Conservation (phyloP, 2,113 vertebrate genomes). For the human region DNA sequence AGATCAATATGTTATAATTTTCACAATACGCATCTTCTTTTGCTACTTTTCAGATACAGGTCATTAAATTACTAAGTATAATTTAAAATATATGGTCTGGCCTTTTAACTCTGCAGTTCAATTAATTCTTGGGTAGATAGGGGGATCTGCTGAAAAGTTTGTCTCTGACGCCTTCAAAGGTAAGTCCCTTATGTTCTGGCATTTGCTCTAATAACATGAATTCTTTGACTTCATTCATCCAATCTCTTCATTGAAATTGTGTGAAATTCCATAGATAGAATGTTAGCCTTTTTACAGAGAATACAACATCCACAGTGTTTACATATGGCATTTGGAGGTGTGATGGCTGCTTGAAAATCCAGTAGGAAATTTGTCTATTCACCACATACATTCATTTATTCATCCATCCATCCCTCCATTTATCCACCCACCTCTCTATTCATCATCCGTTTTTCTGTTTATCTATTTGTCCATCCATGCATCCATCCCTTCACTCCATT, state of each 20-base stretch:
- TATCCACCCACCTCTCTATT: neutral
- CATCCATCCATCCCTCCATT: no score
- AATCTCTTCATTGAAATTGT: neutral
- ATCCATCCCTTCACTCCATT: no score
- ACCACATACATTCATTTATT: neutral
- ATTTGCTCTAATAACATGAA: neutral
- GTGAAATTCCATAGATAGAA: neutral
- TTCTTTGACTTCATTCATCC: conserved; percentile 12
- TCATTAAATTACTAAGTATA: neutral
- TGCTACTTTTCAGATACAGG: neutral
- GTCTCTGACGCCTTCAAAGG: neutral
- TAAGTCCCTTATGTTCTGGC: neutral
- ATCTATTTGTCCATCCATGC: neutral
- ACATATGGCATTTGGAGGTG: conserved; percentile 31
- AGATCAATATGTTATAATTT: neutral
- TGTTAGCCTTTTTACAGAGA: neutral
- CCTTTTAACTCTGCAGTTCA: neutral
- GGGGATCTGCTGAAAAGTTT: neutral
- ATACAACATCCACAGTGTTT: neutral
- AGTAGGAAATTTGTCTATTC: neutral
- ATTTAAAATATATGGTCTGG: neutral
- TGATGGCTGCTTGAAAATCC: conserved; percentile 34
- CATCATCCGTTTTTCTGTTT: neutral
- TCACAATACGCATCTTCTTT: neutral
- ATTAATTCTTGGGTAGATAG: neutral